Evolutionary conservation across 2,797 vertebrate species (phyloP).

Genomic region (Paratrypauchen microcephalus): DNA sequence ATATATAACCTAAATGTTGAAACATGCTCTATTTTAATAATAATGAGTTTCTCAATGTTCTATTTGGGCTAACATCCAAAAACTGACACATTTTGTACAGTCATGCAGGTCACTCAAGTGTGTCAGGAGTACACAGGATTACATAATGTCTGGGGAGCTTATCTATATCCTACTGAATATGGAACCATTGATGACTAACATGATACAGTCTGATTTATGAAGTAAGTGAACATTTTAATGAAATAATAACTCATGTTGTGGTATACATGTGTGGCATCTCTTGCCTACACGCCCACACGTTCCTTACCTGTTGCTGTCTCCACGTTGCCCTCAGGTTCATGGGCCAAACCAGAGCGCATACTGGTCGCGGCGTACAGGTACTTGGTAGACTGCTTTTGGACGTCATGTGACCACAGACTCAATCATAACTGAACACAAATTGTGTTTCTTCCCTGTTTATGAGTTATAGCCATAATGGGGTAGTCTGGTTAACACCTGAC

Average conservation of each 20-base stretch:
- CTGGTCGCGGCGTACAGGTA: no score
- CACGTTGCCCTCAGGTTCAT: no score
- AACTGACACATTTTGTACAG: background rate
- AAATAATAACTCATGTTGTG: conserved; percentile 19
- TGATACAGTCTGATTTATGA: conserved; percentile 23
- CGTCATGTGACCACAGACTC: no score
- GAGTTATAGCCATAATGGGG: no score
- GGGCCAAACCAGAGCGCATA: no score
- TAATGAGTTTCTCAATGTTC: background rate
- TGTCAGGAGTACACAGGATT: background rate
- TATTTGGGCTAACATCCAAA: background rate
- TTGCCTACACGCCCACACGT: no score
- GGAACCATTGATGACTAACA: conserved; percentile 36
- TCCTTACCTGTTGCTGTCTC: no score
- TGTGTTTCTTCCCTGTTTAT: no score
- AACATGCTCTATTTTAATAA: background rate
- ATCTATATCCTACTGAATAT: conserved; percentile 21
- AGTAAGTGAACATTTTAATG: background rate
- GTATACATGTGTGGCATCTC: no score
- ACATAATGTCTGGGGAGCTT: background rate
- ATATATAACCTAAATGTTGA: background rate
- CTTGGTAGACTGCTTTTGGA: no score
- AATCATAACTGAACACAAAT: no score
- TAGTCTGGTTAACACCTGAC: no score
- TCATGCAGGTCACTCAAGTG: background rate